These are phyloP conservation scores for Nyctalus aviator DNA, from an alignment of 2,797 vertebrate species.

Conservation along the genomic window DNA sequence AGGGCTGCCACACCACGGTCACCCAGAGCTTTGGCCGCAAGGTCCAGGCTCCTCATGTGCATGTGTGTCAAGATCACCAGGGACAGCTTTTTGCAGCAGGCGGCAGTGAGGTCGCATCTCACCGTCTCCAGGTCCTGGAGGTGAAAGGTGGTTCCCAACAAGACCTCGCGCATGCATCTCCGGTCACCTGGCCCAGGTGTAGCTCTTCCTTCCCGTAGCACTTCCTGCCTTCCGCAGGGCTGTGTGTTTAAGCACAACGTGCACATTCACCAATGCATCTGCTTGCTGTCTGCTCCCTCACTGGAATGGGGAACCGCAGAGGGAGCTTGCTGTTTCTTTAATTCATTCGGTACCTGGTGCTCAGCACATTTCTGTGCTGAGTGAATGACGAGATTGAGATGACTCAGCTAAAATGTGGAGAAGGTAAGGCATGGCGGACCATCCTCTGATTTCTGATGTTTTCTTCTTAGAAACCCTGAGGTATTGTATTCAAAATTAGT, in stretches of 20 bases:
- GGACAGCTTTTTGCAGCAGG: conserved; percentile 42
- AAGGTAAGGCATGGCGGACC: neutral
- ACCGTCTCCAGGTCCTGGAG: neutral
- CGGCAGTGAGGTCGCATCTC: neutral
- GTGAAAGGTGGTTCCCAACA: too few species aligned
- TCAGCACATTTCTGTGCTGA: neutral
- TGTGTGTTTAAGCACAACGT: neutral
- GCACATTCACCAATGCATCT: neutral
- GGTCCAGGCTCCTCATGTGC: conserved; percentile 58
- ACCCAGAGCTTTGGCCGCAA: neutral
- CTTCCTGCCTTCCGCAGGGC: neutral
- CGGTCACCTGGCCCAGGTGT: neutral
- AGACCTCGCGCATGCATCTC: neutral
- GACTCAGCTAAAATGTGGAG: neutral
- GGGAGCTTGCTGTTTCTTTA: neutral
- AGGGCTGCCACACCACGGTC: neutral
- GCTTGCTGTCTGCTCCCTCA: neutral
- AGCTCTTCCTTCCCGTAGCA: neutral
- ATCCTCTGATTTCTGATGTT: neutral
- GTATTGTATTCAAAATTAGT: neutral
- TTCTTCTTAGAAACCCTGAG: neutral
- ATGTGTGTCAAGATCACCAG: rapidly evolving
- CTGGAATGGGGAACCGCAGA: neutral
- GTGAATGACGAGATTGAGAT: neutral
- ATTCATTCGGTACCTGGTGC: neutral